Evolutionary conservation across 2,888 invertebrate species (phyloP), one percentile per base, ranked within the genome.

Genomic region (Notocelia uddmanniana): DNA sequence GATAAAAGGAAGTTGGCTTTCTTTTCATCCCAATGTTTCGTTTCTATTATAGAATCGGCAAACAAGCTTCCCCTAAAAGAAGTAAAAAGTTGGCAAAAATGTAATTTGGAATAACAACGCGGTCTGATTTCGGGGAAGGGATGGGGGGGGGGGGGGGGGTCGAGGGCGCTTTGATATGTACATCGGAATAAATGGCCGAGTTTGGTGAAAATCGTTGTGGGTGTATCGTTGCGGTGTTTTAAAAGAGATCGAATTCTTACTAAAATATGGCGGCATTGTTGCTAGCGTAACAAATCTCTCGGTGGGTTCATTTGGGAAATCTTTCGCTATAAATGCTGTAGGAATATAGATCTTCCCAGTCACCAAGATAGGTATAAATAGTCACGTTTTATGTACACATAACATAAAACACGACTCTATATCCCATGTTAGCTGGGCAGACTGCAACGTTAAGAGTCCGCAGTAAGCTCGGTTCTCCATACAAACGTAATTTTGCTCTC

Each of bases 41-140:
- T 85, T 89, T 89, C 85, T 86, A 88, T 89, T 89, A 89, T 81
- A 83, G 79, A 82, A 81, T 82, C 80, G 74, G 81, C 83, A 86
- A 88, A 89, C 86, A 86, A 81, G 78, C 64, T 48, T 82, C 78
- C 82, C 83, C 84, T 81, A 80, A 80, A 83, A 81, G 81, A 83
- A 82, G 70, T 69, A 66, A 37, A 64, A 71, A 71, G 85, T 84
- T 85, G 83, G 80, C 79, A 86, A 88, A 89, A 87, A 88, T 83
- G 84, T 88, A 89, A 90, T 89, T 90, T 88, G 85, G 78, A 87
- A 90, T 85, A 89, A 89, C 89, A 90, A 87, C 80, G 81, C 78
- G 81, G 83, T 87, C 84, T 87, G 85, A 85, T 87, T 86, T 79
- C 68, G 76, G 62, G 74, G 79, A 59, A 18, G 21, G 26, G 54